Conservation (phyloP, 2,113 vertebrate genomes). For the Saccopteryx leptura region DNA sequence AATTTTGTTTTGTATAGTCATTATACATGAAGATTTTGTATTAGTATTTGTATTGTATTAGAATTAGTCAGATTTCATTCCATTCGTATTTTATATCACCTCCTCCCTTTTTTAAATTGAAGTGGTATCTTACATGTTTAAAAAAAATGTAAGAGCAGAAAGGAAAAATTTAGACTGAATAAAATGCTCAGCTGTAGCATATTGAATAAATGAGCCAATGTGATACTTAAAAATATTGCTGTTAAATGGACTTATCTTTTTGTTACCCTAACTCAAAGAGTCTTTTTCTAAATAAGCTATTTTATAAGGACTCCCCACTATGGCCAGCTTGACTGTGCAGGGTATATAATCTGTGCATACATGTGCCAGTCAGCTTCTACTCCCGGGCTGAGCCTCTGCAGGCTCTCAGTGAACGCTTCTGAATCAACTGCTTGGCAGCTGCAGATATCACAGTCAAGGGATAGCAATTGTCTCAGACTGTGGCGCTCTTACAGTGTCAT, state of each 20-base stretch:
- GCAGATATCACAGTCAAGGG: neutral
- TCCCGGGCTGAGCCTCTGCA: neutral
- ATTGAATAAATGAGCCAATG: neutral
- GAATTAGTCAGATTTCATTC: neutral
- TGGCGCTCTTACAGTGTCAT: neutral
- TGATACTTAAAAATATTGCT: neutral
- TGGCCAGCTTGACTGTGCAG: neutral
- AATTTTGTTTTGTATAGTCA: neutral
- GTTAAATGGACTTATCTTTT: neutral
- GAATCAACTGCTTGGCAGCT: neutral
- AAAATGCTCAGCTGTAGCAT: neutral
- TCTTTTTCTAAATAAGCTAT: neutral
- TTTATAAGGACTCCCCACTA: neutral
- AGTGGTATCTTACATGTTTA: neutral
- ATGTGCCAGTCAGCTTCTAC: neutral
- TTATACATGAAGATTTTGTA: neutral
- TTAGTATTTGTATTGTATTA: neutral
- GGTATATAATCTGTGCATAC: too few species aligned
- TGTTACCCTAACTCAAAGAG: neutral
- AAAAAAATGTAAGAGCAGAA: neutral
- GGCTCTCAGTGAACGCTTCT: neutral
- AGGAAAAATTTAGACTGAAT: neutral
- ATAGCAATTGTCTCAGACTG: neutral
- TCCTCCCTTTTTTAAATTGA: neutral
- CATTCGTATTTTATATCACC: neutral